Base-by-base conservation (phyloP, 2,797 vertebrate species). In the Pangasius djambal region DNA sequence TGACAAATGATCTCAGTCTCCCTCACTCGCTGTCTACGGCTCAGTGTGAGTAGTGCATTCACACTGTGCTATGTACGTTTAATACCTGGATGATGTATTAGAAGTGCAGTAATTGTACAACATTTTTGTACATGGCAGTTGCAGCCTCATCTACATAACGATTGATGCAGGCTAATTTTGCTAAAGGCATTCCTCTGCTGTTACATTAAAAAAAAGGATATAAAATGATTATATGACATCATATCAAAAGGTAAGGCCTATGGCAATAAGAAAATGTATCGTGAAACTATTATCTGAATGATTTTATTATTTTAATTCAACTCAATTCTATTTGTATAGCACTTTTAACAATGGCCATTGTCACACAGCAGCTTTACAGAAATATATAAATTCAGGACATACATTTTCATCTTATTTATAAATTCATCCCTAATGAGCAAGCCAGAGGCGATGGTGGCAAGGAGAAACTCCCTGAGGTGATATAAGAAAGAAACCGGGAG, bases 21-120 rank as follows among this genome's bases (percentile, higher is more conserved):
- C 1, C 31, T 72, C 20, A 22, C 25, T 34, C 15, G 40, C 18
- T 61, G 25, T 61, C 57, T 40, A 13, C 7, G 9, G 34, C 79
- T 61, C 79, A 28, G 55, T 16, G 22, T 40, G 57, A 61, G 79
- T 6, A 44, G 10, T 20, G 83, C 15, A 12, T 50, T 22, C 83
- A 84, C n/a, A 12, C 44, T 34, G 59, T 48, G 13, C 82, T 65
- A 16, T 83, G 44, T 40, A 31, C 40, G 10, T 5, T 28, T 20
- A 50, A 31, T 50, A 84, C 83, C 82, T 67, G 82, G 44, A 69
- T 84, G 63, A 84, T 69, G 28, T 31, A 69, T 69, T 69, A 67
- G 44, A 34, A 48, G 82, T 9, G 82, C 82, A 20, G 40, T 31
- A n/a, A 82, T 40, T 40, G 78, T 34, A 37, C 55, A 82, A 34